Evolutionary conservation across 64 coral and sea anemone species (phyloP).

Genomic region (Catalaphyllia jardinei): DNA sequence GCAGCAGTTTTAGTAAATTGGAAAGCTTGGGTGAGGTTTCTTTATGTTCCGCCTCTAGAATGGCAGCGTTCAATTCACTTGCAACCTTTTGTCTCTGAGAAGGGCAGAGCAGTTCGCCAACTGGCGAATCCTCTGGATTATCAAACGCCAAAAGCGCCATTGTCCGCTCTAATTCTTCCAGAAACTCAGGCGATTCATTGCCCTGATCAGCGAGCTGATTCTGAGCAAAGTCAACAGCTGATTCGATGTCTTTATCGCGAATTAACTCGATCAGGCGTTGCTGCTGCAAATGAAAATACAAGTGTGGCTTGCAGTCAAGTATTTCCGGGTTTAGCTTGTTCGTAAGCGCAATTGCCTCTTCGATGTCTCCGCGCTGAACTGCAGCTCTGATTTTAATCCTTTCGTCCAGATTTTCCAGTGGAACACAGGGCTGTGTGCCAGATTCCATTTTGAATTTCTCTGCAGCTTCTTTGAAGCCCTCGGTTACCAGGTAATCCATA

Average conservation of each 20-base stretch:
- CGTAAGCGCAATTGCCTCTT: slow-evolving; percentile 87
- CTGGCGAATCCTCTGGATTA: slow-evolving; percentile 92
- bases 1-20: slow-evolving; percentile 89
- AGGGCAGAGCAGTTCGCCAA: slow-evolving; percentile 85
- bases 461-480: slow-evolving; percentile 98
- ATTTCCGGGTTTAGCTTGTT: slow-evolving; percentile 99
- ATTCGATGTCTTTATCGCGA: slow-evolving; percentile 97
- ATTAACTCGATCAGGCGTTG: slow-evolving; percentile 98
- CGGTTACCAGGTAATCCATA: slow-evolving; percentile 98
- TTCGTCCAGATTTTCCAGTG: slow-evolving; percentile 87
- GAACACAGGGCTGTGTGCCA: slow-evolving; percentile 80
- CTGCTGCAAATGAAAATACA: slow-evolving; percentile 98
- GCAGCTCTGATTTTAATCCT: slow-evolving; percentile 97
- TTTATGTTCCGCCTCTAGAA: slow-evolving; percentile 88
- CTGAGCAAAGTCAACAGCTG: slow-evolving; percentile 97
- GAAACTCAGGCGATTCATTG: slow-evolving; percentile 85
- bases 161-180: slow-evolving; percentile 94
- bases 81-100: slow-evolving; percentile 99
- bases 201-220: slow-evolving; percentile 95
- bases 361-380: slow-evolving; percentile 89
- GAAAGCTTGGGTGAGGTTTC: slow-evolving; percentile 88
- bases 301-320: slow-evolving; percentile 86
- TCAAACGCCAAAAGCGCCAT: slow-evolving; percentile 98
- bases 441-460: slow-evolving; percentile 99
- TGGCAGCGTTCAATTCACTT: slow-evolving; percentile 98